phyloP scores from a whole-genome alignment of 2,113 vertebrate genomes.

The Clarias magur region DNA sequence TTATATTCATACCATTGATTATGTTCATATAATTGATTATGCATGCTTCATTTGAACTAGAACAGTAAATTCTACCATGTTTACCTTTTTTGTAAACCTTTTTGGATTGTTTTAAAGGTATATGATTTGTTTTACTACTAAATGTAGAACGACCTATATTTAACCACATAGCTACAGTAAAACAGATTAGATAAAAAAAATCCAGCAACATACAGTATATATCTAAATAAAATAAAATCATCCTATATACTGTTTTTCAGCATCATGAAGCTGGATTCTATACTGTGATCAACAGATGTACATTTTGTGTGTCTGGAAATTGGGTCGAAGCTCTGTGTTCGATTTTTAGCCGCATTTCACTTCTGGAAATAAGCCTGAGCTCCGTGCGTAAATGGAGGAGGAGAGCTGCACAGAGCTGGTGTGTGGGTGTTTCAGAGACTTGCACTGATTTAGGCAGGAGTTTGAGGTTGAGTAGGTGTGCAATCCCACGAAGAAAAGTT shows the following conservation, averaged over 20 bases:
- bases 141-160: neutral
- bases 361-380: neutral
- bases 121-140: neutral
- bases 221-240: neutral
- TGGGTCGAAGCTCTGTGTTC: neutral
- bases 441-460: slow-evolving; percentile 33
- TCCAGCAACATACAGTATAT: neutral
- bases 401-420: slow-evolving; percentile 8
- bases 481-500: slow-evolving; percentile 17
- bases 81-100: neutral
- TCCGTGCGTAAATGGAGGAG: slow-evolving; percentile 7
- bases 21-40: neutral
- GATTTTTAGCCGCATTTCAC: neutral
- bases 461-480: slow-evolving; percentile 34
- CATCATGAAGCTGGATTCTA: neutral
- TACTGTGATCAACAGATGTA: neutral
- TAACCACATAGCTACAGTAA: neutral
- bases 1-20: neutral
- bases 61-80: too few species aligned
- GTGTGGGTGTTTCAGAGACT: slow-evolving; percentile 37
- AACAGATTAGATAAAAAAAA: too few species aligned
- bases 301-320: neutral
- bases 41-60: neutral
- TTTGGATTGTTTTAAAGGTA: neutral
- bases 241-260: neutral